phyloP scores from a whole-genome alignment of 2,888 invertebrate genomes.

The Agrotis ipsilon region DNA sequence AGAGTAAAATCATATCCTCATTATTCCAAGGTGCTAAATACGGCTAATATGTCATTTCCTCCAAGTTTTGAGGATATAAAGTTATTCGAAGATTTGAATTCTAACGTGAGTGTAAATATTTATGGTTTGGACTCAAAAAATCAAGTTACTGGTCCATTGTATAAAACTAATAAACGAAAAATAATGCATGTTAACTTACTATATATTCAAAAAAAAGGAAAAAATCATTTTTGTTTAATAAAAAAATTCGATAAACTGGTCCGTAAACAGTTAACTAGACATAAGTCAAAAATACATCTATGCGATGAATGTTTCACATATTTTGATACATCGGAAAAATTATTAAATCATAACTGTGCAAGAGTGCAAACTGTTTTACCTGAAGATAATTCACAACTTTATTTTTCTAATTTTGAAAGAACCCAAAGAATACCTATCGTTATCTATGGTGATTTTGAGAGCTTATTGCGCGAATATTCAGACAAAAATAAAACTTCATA shows the following conservation, averaged over 20 bases:
- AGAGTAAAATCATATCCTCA: not conserved
- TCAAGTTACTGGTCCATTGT: constrained; percentile 2
- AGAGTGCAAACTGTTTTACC: constrained; percentile 7
- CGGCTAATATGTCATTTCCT: constrained; percentile 1
- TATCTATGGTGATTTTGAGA: constrained; percentile 1
- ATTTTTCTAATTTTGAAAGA: constrained; percentile 11
- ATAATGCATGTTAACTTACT: constrained; percentile 3
- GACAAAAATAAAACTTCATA: constrained; percentile 10
- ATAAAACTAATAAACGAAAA: not conserved
- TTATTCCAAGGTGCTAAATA: not conserved
- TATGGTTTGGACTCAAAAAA: constrained; percentile 5
- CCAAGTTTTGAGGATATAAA: constrained; percentile 4
- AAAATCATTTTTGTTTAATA: constrained; percentile 12
- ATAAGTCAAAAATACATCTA: not conserved
- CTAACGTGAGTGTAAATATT: not conserved
- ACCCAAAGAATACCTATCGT: constrained; percentile 10
- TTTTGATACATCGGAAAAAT: not conserved
- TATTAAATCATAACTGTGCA: constrained; percentile 6
- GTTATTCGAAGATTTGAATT: not conserved
- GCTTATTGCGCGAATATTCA: constrained; percentile 2
- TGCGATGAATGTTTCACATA: constrained; percentile 6
- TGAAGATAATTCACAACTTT: not conserved
- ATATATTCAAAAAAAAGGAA: not conserved
- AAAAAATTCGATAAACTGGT: not conserved
- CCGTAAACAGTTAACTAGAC: not conserved